phyloP scores from a whole-genome alignment of 2,797 vertebrate genomes.

The Onychomys arenicola region DNA sequence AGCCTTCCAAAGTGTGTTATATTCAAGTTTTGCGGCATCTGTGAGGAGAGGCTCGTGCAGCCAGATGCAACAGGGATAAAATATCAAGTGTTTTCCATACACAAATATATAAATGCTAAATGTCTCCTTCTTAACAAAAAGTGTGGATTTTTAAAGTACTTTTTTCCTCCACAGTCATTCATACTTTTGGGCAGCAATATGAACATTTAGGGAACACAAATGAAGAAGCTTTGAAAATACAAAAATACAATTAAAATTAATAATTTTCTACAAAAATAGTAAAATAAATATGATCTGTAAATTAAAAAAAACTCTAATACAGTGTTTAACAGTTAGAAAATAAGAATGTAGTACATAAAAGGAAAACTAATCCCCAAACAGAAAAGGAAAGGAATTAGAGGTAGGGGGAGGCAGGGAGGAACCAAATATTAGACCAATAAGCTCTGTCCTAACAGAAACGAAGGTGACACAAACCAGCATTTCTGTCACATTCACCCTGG shows the following conservation, averaged over 20 bases:
- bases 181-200: conserved; percentile 94
- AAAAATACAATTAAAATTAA: conserved; percentile 99
- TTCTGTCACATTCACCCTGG: conserved; percentile 85
- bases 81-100: conserved; percentile 99
- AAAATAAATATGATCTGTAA: conserved; percentile 99
- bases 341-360: conserved; percentile 90
- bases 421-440: conserved; percentile 88
- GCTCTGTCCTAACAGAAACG: conserved; percentile 87
- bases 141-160: conserved; percentile 92
- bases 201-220: conserved; percentile 91
- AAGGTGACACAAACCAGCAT: conserved; percentile 85
- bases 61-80: conserved; percentile 97
- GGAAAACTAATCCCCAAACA: conserved; percentile 70
- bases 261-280: conserved; percentile 99
- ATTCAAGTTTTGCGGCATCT: conserved; percentile 99
- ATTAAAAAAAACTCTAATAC: conserved; percentile 91
- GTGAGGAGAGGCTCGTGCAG: conserved; percentile 95
- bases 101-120: conserved; percentile 98
- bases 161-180: conserved; percentile 92
- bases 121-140: conserved; percentile 98
- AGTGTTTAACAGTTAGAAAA: conserved; percentile 96
- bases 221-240: conserved; percentile 96
- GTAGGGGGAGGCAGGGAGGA: conserved; percentile 71
- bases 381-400: conserved; percentile 66
- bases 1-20: conserved; percentile 99